These are phyloP conservation scores for Bicyclus anynana DNA, from an alignment of 1,140 invertebrate species.

Conservation along the genomic window DNA sequence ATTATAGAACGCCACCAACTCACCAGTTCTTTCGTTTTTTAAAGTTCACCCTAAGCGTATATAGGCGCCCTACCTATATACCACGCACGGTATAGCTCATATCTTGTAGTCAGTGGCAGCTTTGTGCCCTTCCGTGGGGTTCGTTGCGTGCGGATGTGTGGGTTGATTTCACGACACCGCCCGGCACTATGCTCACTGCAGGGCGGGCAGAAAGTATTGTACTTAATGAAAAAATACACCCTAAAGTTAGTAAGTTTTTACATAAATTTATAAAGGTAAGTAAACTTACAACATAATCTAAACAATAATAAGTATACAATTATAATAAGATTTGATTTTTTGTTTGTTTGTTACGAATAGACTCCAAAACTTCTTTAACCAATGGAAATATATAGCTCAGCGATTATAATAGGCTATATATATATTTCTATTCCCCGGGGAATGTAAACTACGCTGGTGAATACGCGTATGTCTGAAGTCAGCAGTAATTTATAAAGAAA, in stretches of 20 bases:
- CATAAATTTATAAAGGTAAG: neutral
- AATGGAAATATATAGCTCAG: no score
- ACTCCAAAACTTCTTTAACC: no score
- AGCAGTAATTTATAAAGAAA: no score
- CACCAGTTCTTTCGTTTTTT: constrained; percentile 5
- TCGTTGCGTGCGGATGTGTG: constrained; percentile 50
- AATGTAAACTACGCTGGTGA: no score
- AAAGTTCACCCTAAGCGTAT: constrained; percentile 21
- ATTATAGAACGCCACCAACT: neutral
- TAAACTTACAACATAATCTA: no score
- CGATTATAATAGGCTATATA: no score
- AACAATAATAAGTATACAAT: no score
- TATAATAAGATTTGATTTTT: no score
- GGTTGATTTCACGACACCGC: constrained; percentile 71
- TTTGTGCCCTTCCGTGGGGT: constrained; percentile 65
- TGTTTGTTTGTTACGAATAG: no score
- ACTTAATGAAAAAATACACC: neutral
- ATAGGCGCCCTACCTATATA: constrained; percentile 9
- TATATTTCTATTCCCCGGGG: no score
- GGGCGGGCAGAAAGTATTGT: constrained; percentile 29
- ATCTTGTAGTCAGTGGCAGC: constrained; percentile 65
- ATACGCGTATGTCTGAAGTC: no score
- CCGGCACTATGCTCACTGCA: constrained; percentile 42
- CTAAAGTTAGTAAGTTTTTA: constrained; percentile 16
- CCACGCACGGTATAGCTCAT: constrained; percentile 32